Conservation (phyloP, 2,113 vertebrate species). For the Ptilonorhynchus violaceus region DNA sequence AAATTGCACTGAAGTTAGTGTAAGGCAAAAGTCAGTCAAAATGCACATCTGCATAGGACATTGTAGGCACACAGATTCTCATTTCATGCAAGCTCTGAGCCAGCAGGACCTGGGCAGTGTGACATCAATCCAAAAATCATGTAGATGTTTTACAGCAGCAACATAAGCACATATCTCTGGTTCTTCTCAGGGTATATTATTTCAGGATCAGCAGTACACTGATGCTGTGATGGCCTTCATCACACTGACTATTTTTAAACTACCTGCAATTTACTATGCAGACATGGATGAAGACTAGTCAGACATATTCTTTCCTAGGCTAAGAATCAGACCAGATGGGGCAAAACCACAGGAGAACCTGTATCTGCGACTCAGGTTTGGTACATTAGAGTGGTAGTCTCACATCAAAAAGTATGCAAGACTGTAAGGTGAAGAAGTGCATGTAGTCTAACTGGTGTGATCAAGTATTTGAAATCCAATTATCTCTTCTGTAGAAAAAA, state of each 20-base stretch:
- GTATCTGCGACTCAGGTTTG: background rate
- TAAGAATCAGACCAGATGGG: background rate
- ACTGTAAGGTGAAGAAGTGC: background rate
- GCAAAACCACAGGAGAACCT: background rate
- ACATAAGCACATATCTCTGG: background rate
- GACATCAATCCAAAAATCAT: background rate
- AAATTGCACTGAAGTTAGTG: background rate
- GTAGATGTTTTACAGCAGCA: background rate
- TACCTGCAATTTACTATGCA: background rate
- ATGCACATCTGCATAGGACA: background rate
- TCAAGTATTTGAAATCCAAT: background rate
- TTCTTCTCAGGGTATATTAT: background rate
- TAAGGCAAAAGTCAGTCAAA: background rate
- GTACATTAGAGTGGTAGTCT: background rate
- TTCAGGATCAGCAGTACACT: background rate
- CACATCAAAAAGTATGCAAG: background rate
- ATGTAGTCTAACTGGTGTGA: background rate
- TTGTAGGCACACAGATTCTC: background rate
- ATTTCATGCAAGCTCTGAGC: background rate
- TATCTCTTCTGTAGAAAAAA: background rate
- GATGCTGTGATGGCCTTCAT: fast-evolving
- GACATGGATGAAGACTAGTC: background rate
- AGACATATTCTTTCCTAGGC: background rate
- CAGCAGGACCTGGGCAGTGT: background rate
- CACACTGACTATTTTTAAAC: background rate